These are phyloP conservation scores for Hyles lineata DNA, from an alignment of 2,888 invertebrate genomes.

Conservation along the genomic window DNA sequence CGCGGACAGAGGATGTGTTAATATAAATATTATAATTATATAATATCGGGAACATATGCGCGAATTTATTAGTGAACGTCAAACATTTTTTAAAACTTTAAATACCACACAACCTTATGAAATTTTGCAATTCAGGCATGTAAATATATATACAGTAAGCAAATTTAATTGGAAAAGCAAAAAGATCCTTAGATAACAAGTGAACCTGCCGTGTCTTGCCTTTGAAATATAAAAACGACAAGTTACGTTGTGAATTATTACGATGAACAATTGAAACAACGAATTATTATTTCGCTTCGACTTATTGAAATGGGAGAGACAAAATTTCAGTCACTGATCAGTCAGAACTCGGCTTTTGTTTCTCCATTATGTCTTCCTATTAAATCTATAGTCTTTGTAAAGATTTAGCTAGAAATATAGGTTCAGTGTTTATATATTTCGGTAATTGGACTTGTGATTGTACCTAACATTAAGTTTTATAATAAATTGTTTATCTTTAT, in stretches of 20 bases:
- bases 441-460: conserved; percentile 20
- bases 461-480: too few species aligned
- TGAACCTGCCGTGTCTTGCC: conserved; percentile 16
- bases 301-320: background rate
- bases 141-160: conserved; percentile 12
- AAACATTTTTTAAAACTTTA: conserved; percentile 44
- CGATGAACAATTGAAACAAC: conserved; percentile 34
- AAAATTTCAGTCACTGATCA: background rate
- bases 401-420: conserved; percentile 34
- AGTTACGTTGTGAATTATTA: conserved; percentile 7
- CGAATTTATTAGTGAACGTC: conserved; percentile 61
- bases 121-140: conserved; percentile 26
- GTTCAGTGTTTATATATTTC: conserved; percentile 26
- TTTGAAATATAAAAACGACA: background rate
- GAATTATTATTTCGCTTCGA: conserved; percentile 36
- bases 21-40: conserved; percentile 21
- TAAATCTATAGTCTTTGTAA: conserved; percentile 22
- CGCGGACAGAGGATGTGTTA: conserved; percentile 14
- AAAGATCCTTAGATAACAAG: conserved; percentile 1
- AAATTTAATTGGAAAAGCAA: background rate
- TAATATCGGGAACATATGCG: conserved; percentile 55
- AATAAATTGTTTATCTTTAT: background rate
- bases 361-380: conserved; percentile 5
- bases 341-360: background rate
- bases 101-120: conserved; percentile 29